Evolutionary conservation across 2,113 vertebrate species (phyloP), one percentile per base, ranked within the genome.

Genomic region (Mola mola): DNA sequence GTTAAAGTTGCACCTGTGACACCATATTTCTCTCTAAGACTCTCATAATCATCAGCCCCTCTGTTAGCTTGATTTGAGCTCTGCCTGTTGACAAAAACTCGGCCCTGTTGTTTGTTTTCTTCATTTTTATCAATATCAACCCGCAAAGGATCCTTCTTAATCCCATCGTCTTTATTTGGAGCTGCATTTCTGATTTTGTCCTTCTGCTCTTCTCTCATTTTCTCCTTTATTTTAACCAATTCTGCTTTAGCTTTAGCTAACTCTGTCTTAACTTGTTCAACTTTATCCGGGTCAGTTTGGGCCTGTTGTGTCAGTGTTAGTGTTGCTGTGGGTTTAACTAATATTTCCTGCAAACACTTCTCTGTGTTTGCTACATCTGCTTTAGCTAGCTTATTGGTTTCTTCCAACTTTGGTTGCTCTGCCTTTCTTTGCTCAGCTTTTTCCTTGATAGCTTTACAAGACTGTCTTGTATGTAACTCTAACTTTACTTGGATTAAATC

Each of bases 201-300:
- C 34, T 72, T 81, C 64, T 72, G 75, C 22, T 82, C 73, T 26
- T 65, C 77, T 46, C 38, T 81, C 75, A 86, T 86, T 75, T 88
- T 87, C 38, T 86, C 83, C 25, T 87, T 88, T 51, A 88, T 88
- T 68, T 84, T 82, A 26, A 77, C 82, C 24, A 89, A 16, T 44
- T 89, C 87, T 8, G 72, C 83, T 70, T 84, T 90, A 15, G 84
- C 73, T 74, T 87, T 87, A 9, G 86, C 87, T 44, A 81, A 59
- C 66, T 89, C 86, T 2, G 70, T 71, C 66, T 86, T 89, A 0
- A 84, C 79, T 50, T 66, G 64, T 40, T 86, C 65, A 11, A 88
- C 67, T 74, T 66, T 82, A 41, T 76, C 79, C 24, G 78, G 73
- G 29, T 85, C 81, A 46, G 6, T 26, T 65, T 71, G 82, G 19